phyloP scores from a whole-genome alignment of 2,888 invertebrate genomes.

The Phasia obesa region DNA sequence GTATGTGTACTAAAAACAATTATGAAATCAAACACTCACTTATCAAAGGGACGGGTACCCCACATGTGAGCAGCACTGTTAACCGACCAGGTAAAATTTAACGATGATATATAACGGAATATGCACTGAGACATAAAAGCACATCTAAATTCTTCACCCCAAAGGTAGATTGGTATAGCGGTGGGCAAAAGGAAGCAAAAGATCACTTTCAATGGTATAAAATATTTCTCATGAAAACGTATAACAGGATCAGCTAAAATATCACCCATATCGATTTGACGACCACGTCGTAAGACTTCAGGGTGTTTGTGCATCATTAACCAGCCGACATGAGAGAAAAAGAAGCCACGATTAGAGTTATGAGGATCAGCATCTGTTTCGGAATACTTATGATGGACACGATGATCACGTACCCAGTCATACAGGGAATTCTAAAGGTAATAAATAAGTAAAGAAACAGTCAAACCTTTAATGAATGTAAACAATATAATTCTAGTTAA shows the following conservation, averaged over 20 bases:
- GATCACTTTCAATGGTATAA: constrained; percentile 86
- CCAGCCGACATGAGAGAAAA: constrained; percentile 97
- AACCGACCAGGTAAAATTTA: constrained; percentile 95
- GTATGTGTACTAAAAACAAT: not conserved
- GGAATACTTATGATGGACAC: constrained; percentile 91
- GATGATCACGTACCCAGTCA: constrained; percentile 93
- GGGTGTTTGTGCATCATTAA: constrained; percentile 94
- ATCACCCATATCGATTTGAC: constrained; percentile 92
- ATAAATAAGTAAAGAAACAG: constrained; percentile 7
- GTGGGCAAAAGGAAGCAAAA: constrained; percentile 90
- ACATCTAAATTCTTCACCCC: constrained; percentile 87
- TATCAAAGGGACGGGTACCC: constrained; percentile 89
- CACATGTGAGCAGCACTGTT: constrained; percentile 93
- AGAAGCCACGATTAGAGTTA: constrained; percentile 91
- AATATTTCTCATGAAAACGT: constrained; percentile 90
- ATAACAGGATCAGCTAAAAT: constrained; percentile 89
- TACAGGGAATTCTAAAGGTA: constrained; percentile 91
- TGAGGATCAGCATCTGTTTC: constrained; percentile 93
- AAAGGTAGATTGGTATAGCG: constrained; percentile 86
- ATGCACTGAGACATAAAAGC: constrained; percentile 87
- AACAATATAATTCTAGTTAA: not conserved
- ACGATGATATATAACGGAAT: constrained; percentile 88
- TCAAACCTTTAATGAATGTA: not conserved
- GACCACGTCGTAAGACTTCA: constrained; percentile 90
- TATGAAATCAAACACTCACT: constrained; percentile 82